These are phyloP conservation scores for Meliscaeva auricollis DNA, from an alignment of 2,888 invertebrate species.

Conservation along the genomic window DNA sequence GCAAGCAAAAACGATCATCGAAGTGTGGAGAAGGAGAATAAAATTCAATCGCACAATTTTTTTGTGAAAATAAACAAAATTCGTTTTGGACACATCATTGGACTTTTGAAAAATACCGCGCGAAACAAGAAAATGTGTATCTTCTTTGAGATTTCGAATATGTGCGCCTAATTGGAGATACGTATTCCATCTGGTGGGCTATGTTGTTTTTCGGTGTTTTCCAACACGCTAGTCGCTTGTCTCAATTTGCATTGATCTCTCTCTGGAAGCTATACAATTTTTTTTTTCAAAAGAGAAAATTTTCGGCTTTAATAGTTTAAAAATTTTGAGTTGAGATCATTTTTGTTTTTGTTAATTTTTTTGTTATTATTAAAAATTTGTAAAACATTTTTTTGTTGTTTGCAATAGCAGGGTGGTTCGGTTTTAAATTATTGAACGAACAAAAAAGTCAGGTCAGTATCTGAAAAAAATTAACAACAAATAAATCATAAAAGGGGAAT, in stretches of 20 bases:
- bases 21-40: background rate
- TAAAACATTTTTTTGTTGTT: background rate
- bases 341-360: slow-evolving; percentile 14
- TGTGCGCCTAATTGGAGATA: background rate
- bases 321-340: slow-evolving; percentile 23
- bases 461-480: too few species aligned
- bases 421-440: too few species aligned
- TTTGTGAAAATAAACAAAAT: slow-evolving; percentile 25
- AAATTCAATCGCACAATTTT: slow-evolving; percentile 24
- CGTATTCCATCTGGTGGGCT: slow-evolving; percentile 2
- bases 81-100: slow-evolving; percentile 19
- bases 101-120: slow-evolving; percentile 7
- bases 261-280: background rate
- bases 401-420: background rate
- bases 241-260: slow-evolving; percentile 1
- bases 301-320: background rate
- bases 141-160: background rate
- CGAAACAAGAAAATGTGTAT: background rate
- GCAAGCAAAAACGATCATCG: background rate
- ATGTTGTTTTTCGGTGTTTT: background rate
- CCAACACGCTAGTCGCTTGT: background rate
- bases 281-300: background rate
- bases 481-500: too few species aligned
- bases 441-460: background rate
- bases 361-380: background rate